phyloP scores from a whole-genome alignment of 2,888 invertebrate species.

The Cephalotes varians region DNA sequence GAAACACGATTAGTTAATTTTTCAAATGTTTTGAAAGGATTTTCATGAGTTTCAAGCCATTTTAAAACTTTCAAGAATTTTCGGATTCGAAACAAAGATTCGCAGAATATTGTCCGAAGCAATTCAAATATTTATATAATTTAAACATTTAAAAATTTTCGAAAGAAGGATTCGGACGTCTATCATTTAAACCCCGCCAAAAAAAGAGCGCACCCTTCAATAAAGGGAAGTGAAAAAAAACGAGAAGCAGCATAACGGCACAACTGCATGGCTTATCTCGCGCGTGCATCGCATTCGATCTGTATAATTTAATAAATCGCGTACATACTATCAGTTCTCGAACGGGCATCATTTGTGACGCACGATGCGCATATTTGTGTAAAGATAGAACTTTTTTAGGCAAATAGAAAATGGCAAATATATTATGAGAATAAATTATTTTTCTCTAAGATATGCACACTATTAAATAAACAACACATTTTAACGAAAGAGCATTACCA shows the following conservation, averaged over 20 bases:
- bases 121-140: not conserved
- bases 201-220: not conserved
- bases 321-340: conserved; percentile 5
- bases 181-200: not conserved
- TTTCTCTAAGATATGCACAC: not conserved
- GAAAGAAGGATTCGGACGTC: not conserved
- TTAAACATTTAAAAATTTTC: not conserved
- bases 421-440: not conserved
- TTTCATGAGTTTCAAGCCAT: not conserved
- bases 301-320: conserved; percentile 63
- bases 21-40: not conserved
- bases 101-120: not conserved
- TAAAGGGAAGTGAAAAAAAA: not conserved
- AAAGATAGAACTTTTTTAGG: not conserved
- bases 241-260: conserved; percentile 6
- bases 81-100: not conserved
- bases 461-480: not conserved
- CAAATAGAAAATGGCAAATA: not conserved
- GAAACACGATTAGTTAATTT: not conserved
- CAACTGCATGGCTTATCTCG: conserved; percentile 30
- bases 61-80: not conserved
- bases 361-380: not conserved
- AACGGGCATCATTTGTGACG: conserved; percentile 5
- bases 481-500: not conserved
- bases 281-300: conserved; percentile 57